Base-by-base conservation (phyloP, 2,797 vertebrate genomes). In the Spheniscus humboldti region DNA sequence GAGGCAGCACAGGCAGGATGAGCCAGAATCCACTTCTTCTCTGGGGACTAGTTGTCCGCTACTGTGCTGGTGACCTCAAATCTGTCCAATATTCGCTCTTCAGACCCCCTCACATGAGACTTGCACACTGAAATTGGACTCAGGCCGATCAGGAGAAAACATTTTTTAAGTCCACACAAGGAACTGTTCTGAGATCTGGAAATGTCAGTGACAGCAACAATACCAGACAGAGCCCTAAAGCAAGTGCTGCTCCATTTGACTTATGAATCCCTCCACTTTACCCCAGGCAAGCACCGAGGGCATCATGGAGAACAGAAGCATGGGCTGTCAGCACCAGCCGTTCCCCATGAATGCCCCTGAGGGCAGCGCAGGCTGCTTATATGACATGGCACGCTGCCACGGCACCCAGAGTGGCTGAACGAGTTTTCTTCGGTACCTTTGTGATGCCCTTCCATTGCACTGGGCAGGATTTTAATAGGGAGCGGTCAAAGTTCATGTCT, bases 321-420 rank as follows among this genome's bases (percentile, higher is more conserved):
- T 2, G 9, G 23, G 4, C 14, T 72, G 24, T 48, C 60, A 86
- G 22, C 39, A 25, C 10, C 30, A 76, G 18, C 12, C 30, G 9
- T 35, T 50, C 33, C 30, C 64, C 20, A 10, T 0, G 0, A 31
- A 14, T 15, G 16, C 4, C 8, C 13, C 10, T 24, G 45, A 35
- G 35, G 39, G 30, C 47, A 62, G 19, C 3, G 2, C 7, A n/a
- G 31, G 31, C 63, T 75, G 23, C 30, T 28, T 3, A 3, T 3
- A 3, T 0, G 1, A 33, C 17, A 7, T 20, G 16, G 22, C 23
- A 59, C 1, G 1, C 11, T 33, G 16, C 30, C 2, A 0, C 1
- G 0, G 20, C 47, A 39, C 28, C 9, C 22, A 15, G 15, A 13
- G 5, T 2, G 5, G 35, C 35, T 45, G 37, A 60, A 71, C 2